These are phyloP conservation scores for Fregata magnificens DNA, from an alignment of 2,113 vertebrate species.

Conservation along the genomic window DNA sequence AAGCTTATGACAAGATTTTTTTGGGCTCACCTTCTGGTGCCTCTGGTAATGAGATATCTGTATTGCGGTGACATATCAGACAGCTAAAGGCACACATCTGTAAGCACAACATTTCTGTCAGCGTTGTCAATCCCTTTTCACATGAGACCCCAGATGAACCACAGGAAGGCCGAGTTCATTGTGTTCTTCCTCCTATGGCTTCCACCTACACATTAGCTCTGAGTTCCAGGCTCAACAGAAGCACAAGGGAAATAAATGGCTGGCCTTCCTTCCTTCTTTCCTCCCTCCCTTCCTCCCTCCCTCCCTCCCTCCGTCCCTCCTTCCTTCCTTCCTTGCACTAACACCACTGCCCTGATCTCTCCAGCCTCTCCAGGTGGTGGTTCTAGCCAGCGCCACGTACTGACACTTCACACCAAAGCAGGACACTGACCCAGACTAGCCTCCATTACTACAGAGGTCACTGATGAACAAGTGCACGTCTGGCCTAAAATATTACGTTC, in stretches of 20 bases:
- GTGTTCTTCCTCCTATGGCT: not conserved
- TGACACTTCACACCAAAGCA: not conserved
- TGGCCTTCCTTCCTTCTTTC: not conserved
- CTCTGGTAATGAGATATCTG: not conserved
- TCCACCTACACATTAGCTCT: not conserved
- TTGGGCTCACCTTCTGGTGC: not conserved
- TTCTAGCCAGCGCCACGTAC: not conserved
- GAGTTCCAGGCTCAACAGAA: not conserved
- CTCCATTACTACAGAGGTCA: not conserved
- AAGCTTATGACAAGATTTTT: not conserved
- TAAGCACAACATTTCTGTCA: not conserved
- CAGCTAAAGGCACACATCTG: not conserved
- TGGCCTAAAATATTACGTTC: not conserved
- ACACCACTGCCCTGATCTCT: not conserved
- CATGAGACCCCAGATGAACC: not conserved
- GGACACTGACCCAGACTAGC: not conserved
- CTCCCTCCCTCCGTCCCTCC: not conserved
- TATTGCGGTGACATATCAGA: not conserved
- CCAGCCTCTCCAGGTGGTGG: not conserved
- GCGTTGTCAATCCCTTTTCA: not conserved
- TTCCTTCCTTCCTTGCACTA: no score
- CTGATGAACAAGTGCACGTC: not conserved
- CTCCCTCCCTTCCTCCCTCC: not conserved
- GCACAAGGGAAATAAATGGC: not conserved
- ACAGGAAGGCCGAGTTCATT: not conserved